These are phyloP conservation scores for Lasiurus borealis DNA, from an alignment of 2,113 vertebrate species.

Conservation along the genomic window DNA sequence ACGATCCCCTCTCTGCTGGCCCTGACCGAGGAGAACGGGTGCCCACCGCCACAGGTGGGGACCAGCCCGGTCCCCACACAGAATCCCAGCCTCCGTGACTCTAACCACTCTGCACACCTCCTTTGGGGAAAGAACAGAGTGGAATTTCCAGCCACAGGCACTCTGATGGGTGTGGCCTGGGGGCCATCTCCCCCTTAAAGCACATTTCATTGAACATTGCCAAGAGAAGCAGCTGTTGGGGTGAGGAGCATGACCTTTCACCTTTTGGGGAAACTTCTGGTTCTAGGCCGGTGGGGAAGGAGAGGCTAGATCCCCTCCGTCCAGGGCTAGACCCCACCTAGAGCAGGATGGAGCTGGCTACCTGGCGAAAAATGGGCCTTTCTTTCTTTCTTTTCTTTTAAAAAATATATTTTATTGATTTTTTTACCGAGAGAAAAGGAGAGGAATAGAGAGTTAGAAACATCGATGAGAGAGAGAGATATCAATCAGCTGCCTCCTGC, in stretches of 20 bases:
- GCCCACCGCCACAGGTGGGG: background rate
- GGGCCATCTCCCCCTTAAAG: background rate
- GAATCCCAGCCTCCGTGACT: background rate
- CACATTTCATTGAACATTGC: fast-evolving
- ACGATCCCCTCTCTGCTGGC: background rate
- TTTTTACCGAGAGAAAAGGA: too few species aligned
- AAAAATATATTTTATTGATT: too few species aligned
- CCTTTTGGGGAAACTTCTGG: background rate
- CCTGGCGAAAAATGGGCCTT: background rate
- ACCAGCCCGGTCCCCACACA: background rate
- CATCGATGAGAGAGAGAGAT: too few species aligned
- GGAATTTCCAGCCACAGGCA: background rate
- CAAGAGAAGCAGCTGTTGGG: background rate
- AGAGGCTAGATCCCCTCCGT: background rate
- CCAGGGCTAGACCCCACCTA: too few species aligned
- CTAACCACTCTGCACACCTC: background rate
- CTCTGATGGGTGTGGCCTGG: background rate
- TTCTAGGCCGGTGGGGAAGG: background rate
- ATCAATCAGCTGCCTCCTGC: too few species aligned
- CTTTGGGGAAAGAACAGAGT: background rate
- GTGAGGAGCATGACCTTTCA: background rate
- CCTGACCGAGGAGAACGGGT: too few species aligned
- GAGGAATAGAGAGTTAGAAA: too few species aligned
- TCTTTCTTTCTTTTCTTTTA: too few species aligned
- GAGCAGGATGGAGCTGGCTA: background rate